Evolutionary conservation across 2,888 invertebrate species (phyloP).

Genomic region (Yponomeuta evonymella): DNA sequence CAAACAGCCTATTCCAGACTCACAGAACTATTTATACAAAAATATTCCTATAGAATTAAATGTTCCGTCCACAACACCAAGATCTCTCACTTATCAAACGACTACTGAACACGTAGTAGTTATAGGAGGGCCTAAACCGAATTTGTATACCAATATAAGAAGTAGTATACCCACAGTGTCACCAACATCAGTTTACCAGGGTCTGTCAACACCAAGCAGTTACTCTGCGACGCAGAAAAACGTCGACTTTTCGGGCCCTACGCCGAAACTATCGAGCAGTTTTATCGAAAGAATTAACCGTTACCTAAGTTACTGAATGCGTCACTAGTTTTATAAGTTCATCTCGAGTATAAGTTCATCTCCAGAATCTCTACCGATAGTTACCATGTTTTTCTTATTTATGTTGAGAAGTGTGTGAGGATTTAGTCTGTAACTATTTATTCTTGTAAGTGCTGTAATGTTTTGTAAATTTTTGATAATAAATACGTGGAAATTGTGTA

Average conservation of each 20-base stretch:
- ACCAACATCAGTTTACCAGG: conserved; percentile 14
- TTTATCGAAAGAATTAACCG: conserved; percentile 61
- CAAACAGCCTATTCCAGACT: conserved; percentile 30
- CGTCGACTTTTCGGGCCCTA: conserved; percentile 35
- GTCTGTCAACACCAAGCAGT: conserved; percentile 20
- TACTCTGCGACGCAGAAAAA: conserved; percentile 52
- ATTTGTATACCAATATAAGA: conserved; percentile 46
- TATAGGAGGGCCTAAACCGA: conserved; percentile 40
- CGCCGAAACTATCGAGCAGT: conserved; percentile 47
- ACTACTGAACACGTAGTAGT: conserved; percentile 45
- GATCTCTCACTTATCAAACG: conserved; percentile 24
- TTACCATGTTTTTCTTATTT: conserved; percentile 10
- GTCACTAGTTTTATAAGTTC: background rate
- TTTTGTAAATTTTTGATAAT: background rate
- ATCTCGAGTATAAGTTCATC: too few species aligned
- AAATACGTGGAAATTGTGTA: background rate
- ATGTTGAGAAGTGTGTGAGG: background rate
- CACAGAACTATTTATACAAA: conserved; percentile 24
- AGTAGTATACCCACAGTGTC: conserved; percentile 27
- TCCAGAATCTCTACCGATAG: background rate
- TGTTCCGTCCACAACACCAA: conserved; percentile 36
- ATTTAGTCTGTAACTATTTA: conserved; percentile 4
- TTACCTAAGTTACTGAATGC: conserved; percentile 49
- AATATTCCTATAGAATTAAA: conserved; percentile 35
- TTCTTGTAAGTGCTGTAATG: background rate